Evolutionary conservation across 2,888 invertebrate genomes (phyloP), one percentile per base, ranked within the genome.

Genomic region (Nasonia oneida): DNA sequence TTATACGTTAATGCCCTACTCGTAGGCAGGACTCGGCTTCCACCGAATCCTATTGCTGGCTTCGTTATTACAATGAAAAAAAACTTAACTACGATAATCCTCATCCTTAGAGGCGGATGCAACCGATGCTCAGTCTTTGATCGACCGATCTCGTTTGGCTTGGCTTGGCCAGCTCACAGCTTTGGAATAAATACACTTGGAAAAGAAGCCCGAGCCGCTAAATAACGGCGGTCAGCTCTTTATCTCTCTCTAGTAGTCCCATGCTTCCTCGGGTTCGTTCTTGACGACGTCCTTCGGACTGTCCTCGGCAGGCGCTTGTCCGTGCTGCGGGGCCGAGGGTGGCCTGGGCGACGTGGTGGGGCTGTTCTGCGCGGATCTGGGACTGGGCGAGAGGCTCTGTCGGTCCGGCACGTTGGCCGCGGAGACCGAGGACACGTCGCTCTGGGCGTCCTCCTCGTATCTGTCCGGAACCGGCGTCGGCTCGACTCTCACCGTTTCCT

Each of bases 401-500:
- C 91, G 90, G 53, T 93, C 93, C 42, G 90, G 85, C 6, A 74
- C 83, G 39, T 87, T 85, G 42, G 86, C 86, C 75, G 79, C 84
- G n/a, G 91, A 91, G 0, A 92, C 92, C 10, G 93, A 93, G 92
- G 94, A 94, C 1, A 92, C 93, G 88, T 67, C 95, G 85, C 94
- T 94, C 85, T 94, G 94, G 0, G 90, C 93, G 87, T 94, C 95
- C 67, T 95, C 95, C 29, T 95, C 95, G 91, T 94, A 95, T 90
- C 95, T 93, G 90, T 96, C 95, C 89, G 96, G 94, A 39, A 96
- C 96, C 2, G 97, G 96, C 37, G 96, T 96, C 0, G 97, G 97
- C 92, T 97, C 97, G 78, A 97, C 96, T 47, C 96, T 95, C 83
- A 97, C 95, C 5, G 97, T 97, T 91, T 96, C 96, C 92, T 96